These are phyloP conservation scores for Vidua chalybeata DNA, from an alignment of 2,113 vertebrate genomes.

Conservation along the genomic window DNA sequence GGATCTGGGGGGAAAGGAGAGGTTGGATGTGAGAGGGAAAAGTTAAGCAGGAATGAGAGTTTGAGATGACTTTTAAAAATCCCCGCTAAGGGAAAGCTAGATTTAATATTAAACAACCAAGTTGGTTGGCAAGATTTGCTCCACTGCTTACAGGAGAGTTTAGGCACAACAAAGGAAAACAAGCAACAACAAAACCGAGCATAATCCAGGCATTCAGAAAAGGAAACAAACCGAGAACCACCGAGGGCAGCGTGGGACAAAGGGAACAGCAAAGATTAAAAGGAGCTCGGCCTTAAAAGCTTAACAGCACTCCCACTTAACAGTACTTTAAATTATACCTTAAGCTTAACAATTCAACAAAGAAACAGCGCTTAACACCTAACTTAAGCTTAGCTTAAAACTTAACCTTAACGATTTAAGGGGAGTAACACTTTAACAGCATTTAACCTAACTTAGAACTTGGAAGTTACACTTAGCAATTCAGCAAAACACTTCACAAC, in stretches of 20 bases:
- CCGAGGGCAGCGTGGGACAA: not conserved
- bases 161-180: not conserved
- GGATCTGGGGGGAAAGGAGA: not conserved
- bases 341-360: not conserved
- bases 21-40: not conserved
- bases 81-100: not conserved
- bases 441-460: not conserved
- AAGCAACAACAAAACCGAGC: not conserved
- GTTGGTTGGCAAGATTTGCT: not conserved
- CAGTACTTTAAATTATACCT: not conserved
- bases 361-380: not conserved
- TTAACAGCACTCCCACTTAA: not conserved
- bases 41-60: not conserved
- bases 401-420: not conserved
- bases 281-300: not conserved
- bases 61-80: not conserved
- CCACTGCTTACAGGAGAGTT: not conserved
- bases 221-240: not conserved
- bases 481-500: not conserved
- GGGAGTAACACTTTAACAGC: not conserved
- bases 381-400: not conserved
- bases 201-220: not conserved
- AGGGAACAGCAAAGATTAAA: not conserved
- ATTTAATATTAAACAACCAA: not conserved
- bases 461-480: accelerated